Base-by-base conservation (phyloP, 2,797 vertebrate genomes). In the Erethizon dorsatum region DNA sequence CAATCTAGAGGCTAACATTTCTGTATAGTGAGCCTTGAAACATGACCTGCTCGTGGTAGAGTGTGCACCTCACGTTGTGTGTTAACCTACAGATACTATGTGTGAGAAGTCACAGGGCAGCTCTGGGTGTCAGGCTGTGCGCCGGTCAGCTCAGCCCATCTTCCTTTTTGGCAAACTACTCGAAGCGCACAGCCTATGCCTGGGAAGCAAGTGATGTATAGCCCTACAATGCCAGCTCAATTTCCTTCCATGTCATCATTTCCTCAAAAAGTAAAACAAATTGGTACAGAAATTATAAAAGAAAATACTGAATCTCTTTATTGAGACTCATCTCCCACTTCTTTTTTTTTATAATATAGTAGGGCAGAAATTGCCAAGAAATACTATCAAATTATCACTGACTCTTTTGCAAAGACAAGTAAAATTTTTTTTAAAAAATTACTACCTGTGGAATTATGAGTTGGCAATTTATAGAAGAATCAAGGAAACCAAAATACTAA, bases 281-380 rank as follows among this genome's bases (percentile, higher is more conserved):
- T n/a, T 92, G 85, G 59, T 52, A 33, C 2, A 11, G 71, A 86
- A 85, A 67, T 73, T 84, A 56, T 80, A 31, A 90, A 93, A 90
- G 65, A 94, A 54, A 94, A 94, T 67, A 92, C 31, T 31, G 7
- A 56, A 56, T 24, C 41, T 92, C 41, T 90, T 84, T 65, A 91
- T 28, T 4, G n/a, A 95, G n/a, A 79, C 28, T 15, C 31, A 17
- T 61, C 33, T 88, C 41, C 69, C 20, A 83, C 63, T 67, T 92
- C 85, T 50, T 54, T 95, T 54, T 95, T 96, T 95, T 95, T 14
- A 89, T 93, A 50, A 79, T 86, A 92, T 85, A 59, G 15, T 63
- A 86, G 41, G 79, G 65, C 63, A 92, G 88, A 90, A 96, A 96
- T 83, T 92, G 3, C 33, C 31, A 31, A 1, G 3, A 96, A 65